phyloP scores from a whole-genome alignment of 2,888 invertebrate genomes.

The Drosophila falleni region DNA sequence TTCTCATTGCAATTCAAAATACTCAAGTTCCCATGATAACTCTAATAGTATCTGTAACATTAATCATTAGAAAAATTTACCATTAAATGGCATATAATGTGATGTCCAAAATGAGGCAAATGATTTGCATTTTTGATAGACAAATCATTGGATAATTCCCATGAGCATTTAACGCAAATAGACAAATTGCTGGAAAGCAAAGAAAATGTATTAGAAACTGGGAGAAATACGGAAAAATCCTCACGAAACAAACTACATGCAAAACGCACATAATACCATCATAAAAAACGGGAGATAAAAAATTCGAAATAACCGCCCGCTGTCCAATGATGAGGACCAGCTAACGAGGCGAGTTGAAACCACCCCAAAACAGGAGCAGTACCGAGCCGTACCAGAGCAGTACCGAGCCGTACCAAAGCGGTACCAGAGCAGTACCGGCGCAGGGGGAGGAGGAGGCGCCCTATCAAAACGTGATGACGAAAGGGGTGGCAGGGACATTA shows the following conservation, averaged over 20 bases:
- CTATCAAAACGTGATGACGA: slow-evolving; percentile 64
- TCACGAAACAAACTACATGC: slow-evolving; percentile 52
- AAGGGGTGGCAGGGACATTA: slow-evolving; percentile 51
- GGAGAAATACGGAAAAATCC: slow-evolving; percentile 36
- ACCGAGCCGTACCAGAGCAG: slow-evolving; percentile 7
- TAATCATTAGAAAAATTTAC: slow-evolving; percentile 46
- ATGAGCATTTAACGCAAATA: slow-evolving; percentile 29
- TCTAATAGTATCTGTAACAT: slow-evolving; percentile 10
- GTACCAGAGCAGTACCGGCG: too few species aligned
- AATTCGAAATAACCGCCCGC: slow-evolving; percentile 38
- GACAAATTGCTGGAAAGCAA: slow-evolving; percentile 46
- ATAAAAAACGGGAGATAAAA: slow-evolving; percentile 32
- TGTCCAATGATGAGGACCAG: slow-evolving; percentile 51
- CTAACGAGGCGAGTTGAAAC: slow-evolving; percentile 46
- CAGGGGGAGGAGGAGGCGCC: slow-evolving; percentile 38
- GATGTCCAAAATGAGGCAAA: slow-evolving; percentile 25
- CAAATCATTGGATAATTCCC: slow-evolving; percentile 43
- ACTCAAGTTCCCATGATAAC: slow-evolving; percentile 26
- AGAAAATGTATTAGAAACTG: slow-evolving; percentile 18
- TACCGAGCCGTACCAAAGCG: neutral
- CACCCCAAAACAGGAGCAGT: slow-evolving; percentile 20
- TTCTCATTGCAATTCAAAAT: neutral
- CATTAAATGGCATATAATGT: slow-evolving; percentile 47
- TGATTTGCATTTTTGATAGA: slow-evolving; percentile 63
- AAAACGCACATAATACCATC: slow-evolving; percentile 55